phyloP scores from a whole-genome alignment of 2,113 vertebrate genomes.

The Aspiorhynchus laticeps region DNA sequence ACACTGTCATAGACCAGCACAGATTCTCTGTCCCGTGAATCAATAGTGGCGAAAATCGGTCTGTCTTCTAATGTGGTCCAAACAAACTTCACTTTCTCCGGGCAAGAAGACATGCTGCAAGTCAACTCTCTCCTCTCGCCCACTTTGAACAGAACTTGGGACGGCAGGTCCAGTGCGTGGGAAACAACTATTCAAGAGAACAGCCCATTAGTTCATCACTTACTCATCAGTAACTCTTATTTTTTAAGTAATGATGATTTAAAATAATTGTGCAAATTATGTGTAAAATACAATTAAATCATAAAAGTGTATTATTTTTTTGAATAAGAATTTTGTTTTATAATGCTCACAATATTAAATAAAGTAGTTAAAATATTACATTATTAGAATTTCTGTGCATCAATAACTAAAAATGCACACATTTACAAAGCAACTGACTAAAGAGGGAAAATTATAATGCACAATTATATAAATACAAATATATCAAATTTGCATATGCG shows the following conservation, averaged over 20 bases:
- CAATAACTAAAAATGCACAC: neutral
- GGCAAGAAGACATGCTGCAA: constrained; percentile 62
- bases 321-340: neutral
- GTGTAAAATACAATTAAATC: neutral
- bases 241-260: too few relatives aligned
- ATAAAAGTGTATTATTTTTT: neutral
- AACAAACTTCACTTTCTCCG: neutral
- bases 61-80: constrained; percentile 65
- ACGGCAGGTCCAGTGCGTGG: constrained; percentile 56
- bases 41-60: constrained; percentile 44
- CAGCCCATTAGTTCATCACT: neutral
- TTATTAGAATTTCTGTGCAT: neutral
- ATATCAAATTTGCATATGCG: neutral
- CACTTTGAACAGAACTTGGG: constrained; percentile 57
- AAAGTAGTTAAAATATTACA: neutral
- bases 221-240: neutral
- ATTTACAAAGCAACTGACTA: neutral
- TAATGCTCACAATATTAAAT: neutral
- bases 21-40: neutral
- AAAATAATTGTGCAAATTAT: neutral
- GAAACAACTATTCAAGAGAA: neutral
- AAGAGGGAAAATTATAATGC: neutral
- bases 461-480: neutral
- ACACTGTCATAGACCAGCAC: constrained; percentile 64
- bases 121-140: constrained; percentile 61